Percentiles rank a stretch among this genome's conserved stretches.
These are phyloP conservation scores for Hippoglossus stenolepis DNA, from an alignment of 2,113 vertebrate species.

Conservation along the genomic window DNA sequence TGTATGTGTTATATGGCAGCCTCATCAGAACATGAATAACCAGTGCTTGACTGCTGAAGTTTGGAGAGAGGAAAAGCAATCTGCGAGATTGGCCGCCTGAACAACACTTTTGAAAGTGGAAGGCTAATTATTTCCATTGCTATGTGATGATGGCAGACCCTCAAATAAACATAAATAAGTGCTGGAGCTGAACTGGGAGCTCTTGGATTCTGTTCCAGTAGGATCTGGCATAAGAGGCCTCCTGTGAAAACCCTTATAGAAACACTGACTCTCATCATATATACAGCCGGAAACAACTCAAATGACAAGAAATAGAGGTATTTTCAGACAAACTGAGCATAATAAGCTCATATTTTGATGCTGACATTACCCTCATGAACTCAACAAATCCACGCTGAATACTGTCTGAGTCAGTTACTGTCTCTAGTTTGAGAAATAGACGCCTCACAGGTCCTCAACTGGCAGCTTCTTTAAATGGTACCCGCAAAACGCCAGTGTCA, in stretches of 20 bases:
- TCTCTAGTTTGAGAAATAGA: too few relatives aligned
- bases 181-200: conserved; percentile 15
- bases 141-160: conserved; percentile 51
- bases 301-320: not conserved
- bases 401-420: not conserved
- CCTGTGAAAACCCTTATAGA: conserved; percentile 12
- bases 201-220: conserved; percentile 20
- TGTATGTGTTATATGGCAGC: conserved; percentile 14
- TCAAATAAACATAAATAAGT: conserved; percentile 14
- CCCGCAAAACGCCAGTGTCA: too few relatives aligned
- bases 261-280: not conserved
- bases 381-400: not conserved
- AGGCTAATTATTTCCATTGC: conserved; percentile 61
- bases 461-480: too few relatives aligned
- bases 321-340: not conserved
- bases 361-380: conserved; percentile 1
- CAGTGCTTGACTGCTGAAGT: conserved; percentile 32
- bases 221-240: conserved; percentile 18
- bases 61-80: conserved; percentile 34
- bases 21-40: conserved; percentile 39
- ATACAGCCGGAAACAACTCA: not conserved
- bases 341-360: not conserved
- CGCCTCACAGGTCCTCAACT: too few relatives aligned
- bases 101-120: conserved; percentile 17
- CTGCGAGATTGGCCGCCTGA: conserved; percentile 42